A percentile compares a stretch with the other conserved stretches of the same genome.
Conservation (phyloP, 2,888 invertebrate genomes). For the Plebejus anna region DNA sequence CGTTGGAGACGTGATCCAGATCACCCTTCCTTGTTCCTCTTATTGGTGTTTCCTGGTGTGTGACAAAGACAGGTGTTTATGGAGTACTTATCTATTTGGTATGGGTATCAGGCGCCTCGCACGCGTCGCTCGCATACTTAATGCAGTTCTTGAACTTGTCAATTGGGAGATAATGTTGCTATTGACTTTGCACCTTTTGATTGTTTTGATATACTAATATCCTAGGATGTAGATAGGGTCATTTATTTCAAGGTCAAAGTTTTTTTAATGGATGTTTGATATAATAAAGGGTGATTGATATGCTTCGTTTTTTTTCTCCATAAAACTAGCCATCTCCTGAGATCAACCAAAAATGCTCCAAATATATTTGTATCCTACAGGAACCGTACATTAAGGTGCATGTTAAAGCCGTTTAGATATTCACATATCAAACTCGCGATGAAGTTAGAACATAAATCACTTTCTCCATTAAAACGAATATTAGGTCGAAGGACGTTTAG, state of each 20-base stretch:
- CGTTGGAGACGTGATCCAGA: conserved; percentile 59
- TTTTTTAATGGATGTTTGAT: not conserved
- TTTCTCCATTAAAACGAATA: not conserved
- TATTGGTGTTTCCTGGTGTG: conserved; percentile 39
- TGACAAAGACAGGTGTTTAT: conserved; percentile 48
- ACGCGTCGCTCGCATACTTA: conserved; percentile 64
- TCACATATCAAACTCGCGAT: not conserved
- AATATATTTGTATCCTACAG: no score
- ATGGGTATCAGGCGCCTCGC: conserved; percentile 59
- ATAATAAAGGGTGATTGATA: no score
- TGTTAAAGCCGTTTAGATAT: not conserved
- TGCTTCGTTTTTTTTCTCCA: no score
- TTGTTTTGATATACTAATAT: not conserved
- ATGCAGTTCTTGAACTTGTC: conserved; percentile 73
- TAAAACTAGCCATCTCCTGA: no score
- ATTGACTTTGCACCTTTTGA: conserved; percentile 36
- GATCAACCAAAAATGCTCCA: no score
- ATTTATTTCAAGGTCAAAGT: not conserved
- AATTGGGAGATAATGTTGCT: conserved; percentile 57
- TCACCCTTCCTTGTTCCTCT: conserved; percentile 50
- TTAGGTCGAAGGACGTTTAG: not conserved
- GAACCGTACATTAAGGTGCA: no score
- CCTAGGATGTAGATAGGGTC: not conserved
- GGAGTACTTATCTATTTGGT: conserved; percentile 59
- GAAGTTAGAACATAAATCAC: conserved; percentile 17